Conservation (phyloP, 2,797 vertebrate genomes). For the Tenualosa ilisha region DNA sequence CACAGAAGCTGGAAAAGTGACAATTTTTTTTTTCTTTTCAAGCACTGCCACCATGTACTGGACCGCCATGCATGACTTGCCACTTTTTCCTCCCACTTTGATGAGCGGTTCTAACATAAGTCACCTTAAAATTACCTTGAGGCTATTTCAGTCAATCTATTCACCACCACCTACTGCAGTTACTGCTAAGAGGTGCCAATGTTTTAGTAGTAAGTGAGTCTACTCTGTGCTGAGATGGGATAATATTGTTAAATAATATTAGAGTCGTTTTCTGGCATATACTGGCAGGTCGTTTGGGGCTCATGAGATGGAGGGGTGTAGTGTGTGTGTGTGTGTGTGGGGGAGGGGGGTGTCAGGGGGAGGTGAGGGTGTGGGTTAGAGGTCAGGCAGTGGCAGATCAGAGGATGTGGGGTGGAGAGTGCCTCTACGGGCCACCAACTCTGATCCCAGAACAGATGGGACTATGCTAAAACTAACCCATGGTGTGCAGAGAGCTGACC, state of each 20-base stretch:
- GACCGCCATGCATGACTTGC: background rate
- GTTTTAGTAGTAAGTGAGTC: background rate
- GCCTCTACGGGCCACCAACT: background rate
- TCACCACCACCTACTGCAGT: background rate
- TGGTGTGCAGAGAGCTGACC: background rate
- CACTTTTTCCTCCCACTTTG: background rate
- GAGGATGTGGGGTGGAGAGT: background rate
- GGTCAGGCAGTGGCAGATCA: background rate
- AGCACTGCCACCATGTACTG: background rate
- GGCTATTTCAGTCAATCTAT: background rate
- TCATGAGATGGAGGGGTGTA: background rate
- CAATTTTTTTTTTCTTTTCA: background rate
- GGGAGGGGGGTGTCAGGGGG: too few species aligned
- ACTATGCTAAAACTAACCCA: background rate
- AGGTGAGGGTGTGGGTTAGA: too few species aligned
- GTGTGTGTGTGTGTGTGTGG: background rate
- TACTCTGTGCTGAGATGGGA: background rate
- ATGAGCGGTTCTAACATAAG: background rate
- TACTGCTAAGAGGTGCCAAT: background rate
- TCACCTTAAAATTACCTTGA: background rate
- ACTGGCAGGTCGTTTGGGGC: background rate
- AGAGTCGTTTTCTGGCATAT: background rate
- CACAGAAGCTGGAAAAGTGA: constrained; percentile 12
- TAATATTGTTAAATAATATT: background rate
- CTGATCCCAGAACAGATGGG: background rate